A percentile compares a stretch with the other conserved stretches of the same genome.
phyloP scores from a whole-genome alignment of 2,888 invertebrate genomes.

The Agrilus cyanescens region DNA sequence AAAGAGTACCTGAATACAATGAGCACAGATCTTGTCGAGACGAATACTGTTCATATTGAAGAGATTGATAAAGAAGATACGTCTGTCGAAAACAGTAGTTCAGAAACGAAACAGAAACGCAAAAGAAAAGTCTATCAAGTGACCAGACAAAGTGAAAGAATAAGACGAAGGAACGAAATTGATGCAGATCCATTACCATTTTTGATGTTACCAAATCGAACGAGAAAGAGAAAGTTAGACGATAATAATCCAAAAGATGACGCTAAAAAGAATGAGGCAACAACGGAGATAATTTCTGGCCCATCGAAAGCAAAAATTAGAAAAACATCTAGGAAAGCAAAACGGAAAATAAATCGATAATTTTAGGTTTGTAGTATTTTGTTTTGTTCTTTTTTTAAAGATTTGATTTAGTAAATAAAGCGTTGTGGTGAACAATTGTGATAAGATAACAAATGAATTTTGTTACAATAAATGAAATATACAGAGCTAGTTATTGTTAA shows the following conservation, averaged over 20 bases:
- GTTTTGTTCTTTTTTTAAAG: too few relatives aligned
- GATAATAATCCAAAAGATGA: conserved; percentile 7
- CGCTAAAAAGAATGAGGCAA: conserved; percentile 10
- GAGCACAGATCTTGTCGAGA: conserved; percentile 23
- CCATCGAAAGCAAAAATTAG: conserved; percentile 26
- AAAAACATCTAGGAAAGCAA: conserved; percentile 19
- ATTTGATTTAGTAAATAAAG: too few relatives aligned
- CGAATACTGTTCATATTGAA: conserved; percentile 15
- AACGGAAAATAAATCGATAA: neutral
- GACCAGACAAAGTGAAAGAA: conserved; percentile 31
- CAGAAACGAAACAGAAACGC: conserved; percentile 11
- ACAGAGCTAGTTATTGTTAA: too few relatives aligned
- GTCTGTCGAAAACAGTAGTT: neutral
- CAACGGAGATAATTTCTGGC: conserved; percentile 10
- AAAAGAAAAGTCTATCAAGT: conserved; percentile 23
- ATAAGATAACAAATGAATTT: too few relatives aligned
- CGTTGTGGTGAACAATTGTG: too few relatives aligned
- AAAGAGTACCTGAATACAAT: conserved; percentile 39
- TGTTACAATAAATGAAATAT: too few relatives aligned
- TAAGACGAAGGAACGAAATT: conserved; percentile 27
- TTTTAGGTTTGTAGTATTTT: too few relatives aligned
- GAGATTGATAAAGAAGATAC: conserved; percentile 5
- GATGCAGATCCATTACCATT: conserved; percentile 23
- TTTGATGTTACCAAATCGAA: conserved; percentile 18
- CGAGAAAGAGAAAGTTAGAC: conserved; percentile 22